Evolutionary conservation across 2,888 invertebrate species (phyloP).

Genomic region (Empis livida): DNA sequence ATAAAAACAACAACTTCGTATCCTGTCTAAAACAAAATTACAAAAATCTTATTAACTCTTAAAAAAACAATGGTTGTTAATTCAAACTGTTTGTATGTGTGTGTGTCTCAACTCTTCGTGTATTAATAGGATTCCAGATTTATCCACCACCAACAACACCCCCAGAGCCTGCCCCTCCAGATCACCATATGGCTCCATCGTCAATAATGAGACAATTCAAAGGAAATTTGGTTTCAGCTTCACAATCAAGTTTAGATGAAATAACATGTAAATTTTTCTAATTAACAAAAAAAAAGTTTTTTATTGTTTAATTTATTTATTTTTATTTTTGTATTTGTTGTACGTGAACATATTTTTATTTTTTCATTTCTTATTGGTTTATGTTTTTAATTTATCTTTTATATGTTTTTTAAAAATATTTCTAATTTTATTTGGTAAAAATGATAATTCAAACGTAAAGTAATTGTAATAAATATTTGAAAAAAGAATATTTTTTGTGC

Average conservation of each 20-base stretch:
- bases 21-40: background rate
- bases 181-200: constrained; percentile 51
- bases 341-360: background rate
- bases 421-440: constrained; percentile 11
- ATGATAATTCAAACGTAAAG: background rate
- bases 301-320: constrained; percentile 13
- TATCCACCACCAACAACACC: constrained; percentile 75
- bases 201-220: constrained; percentile 40
- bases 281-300: constrained; percentile 10
- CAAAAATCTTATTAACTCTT: background rate
- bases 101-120: background rate
- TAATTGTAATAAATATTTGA: too few species aligned
- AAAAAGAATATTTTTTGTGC: too few species aligned
- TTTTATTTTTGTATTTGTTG: constrained; percentile 12
- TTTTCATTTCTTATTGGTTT: constrained; percentile 1
- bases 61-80: background rate
- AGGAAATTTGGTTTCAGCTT: constrained; percentile 39
- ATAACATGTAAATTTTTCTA: constrained; percentile 43
- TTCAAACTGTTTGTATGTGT: too few species aligned
- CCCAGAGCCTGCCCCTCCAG: constrained; percentile 73
- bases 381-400: background rate
- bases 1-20: background rate
- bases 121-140: constrained; percentile 56
- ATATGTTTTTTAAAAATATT: constrained; percentile 8
- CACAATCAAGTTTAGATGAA: constrained; percentile 52